Percentiles rank a stretch among this genome's conserved stretches.
phyloP scores from a whole-genome alignment of 2,888 invertebrate species.

The Idaea aversata region DNA sequence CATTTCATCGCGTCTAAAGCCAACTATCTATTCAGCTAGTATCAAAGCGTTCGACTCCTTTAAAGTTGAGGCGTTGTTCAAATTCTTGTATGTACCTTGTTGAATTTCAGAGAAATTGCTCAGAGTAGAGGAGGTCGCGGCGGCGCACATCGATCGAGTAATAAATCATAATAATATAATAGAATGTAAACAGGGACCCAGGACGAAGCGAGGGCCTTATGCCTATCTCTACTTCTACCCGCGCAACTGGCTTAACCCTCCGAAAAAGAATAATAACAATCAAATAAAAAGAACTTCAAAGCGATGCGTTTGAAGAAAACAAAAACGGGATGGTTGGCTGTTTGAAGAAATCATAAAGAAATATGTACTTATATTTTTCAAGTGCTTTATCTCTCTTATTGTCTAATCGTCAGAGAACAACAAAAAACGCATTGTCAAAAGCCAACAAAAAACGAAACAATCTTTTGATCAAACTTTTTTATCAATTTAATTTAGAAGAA shows the following conservation, averaged over 20 bases:
- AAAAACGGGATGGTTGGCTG: not conserved
- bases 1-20: not conserved
- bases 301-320: not conserved
- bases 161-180: constrained; percentile 77
- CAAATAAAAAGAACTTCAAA: not conserved
- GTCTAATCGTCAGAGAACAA: not conserved
- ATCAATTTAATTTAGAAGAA: constrained; percentile 50
- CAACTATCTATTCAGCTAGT: constrained; percentile 16
- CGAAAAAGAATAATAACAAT: not conserved
- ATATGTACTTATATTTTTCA: not conserved
- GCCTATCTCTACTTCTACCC: constrained; percentile 13
- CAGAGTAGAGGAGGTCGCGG: constrained; percentile 38
- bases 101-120: constrained; percentile 62
- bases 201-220: constrained; percentile 33
- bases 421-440: not conserved
- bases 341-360: no score
- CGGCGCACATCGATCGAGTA: constrained; percentile 68
- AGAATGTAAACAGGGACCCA: constrained; percentile 66
- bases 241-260: not conserved
- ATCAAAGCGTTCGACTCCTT: constrained; percentile 69
- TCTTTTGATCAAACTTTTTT: constrained; percentile 39
- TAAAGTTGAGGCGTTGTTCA: constrained; percentile 62
- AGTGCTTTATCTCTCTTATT: not conserved
- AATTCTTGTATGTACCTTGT: constrained; percentile 61
- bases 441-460: constrained; percentile 22